Base-by-base conservation (phyloP, 2,113 vertebrate genomes). In the Xiphophorus hellerii region DNA sequence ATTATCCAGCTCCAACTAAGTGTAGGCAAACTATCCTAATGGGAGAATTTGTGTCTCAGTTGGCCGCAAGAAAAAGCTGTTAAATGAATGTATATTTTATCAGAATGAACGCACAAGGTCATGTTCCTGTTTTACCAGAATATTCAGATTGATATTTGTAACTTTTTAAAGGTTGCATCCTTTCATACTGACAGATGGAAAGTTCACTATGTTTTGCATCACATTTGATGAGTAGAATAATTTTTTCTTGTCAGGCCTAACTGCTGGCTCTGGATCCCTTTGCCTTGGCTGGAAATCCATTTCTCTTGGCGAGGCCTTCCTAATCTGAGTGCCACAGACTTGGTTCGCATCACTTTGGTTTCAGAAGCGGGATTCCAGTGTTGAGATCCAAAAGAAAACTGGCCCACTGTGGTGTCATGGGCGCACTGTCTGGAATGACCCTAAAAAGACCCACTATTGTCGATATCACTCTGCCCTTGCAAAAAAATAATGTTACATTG, bases 241-340 rank as follows among this genome's bases (percentile, higher is more conserved):
- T 83, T 87, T 76, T 85, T 68, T 83, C 61, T 66, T 83, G 81
- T 91, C 73, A 75, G 77, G 81, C 80, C 87, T 4, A 82, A 88
- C 84, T 77, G 69, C 87, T 93, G 90, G 92, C 89, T 82, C 67
- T 17, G 61, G 15, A 39, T 79, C 77, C 83, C 87, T 86, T 93
- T 90, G 87, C 79, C 74, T 93, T 92, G 92, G 91, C 90, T 62
- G 75, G 69, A 71, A 90, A 77, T 89, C 83, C 77, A 64, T 87
- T 92, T 91, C 82, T 93, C 89, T 92, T 92, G 90, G 89, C 86
- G 72, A 88, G 88, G 80, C n/a, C 13, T 11, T 78, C 77, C 87
- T 94, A 93, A 95, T 94, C 93, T 91, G 88, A 84, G 83, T 88
- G 90, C 85, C 88, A 86, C 93, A 94, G 94, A 90, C 93, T 90